Percentiles rank a stretch among this genome's conserved stretches.
phyloP scores from a whole-genome alignment of 2,113 vertebrate species.

The Cyanoliseus patagonus region DNA sequence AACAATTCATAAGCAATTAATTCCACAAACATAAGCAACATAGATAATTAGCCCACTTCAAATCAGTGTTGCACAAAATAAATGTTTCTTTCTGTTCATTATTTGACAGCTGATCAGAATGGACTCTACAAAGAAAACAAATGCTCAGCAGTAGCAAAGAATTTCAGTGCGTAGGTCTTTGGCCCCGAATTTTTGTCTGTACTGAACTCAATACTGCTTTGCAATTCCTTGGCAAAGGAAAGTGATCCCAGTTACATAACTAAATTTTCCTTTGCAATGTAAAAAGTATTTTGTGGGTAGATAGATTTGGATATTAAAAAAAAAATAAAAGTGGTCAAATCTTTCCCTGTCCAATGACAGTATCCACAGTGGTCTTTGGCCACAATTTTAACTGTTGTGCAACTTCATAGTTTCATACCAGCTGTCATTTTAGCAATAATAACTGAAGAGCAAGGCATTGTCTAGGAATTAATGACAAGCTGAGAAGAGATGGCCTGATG shows the following conservation, averaged over 20 bases:
- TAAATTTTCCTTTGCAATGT: constrained; percentile 51
- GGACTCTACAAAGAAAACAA: not conserved
- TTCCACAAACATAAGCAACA: not conserved
- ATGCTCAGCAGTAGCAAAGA: constrained; percentile 14
- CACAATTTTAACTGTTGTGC: not conserved
- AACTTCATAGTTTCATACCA: constrained; percentile 43
- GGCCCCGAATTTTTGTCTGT: constrained; percentile 13
- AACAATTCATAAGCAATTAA: constrained; percentile 6
- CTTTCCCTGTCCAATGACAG: not conserved
- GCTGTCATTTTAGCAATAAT: constrained; percentile 45
- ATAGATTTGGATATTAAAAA: constrained; percentile 14
- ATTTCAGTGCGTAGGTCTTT: constrained; percentile 34
- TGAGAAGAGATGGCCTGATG: constrained; percentile 44
- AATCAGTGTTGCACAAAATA: not conserved
- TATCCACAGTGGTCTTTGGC: not conserved
- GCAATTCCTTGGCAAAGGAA: constrained; percentile 35
- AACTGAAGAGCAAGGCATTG: constrained; percentile 49
- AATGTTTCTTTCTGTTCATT: not conserved
- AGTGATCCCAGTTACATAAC: constrained; percentile 44
- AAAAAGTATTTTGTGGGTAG: constrained; percentile 60
- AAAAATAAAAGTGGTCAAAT: not conserved
- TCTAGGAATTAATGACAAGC: constrained; percentile 57
- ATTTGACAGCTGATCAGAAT: constrained; percentile 25
- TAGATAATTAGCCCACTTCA: not conserved
- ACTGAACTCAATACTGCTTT: constrained; percentile 15